A percentile compares a stretch with the other conserved stretches of the same genome.
These are phyloP conservation scores for Astreopora myriophthalma DNA, from an alignment of 64 coral and sea anemone species.

Conservation along the genomic window DNA sequence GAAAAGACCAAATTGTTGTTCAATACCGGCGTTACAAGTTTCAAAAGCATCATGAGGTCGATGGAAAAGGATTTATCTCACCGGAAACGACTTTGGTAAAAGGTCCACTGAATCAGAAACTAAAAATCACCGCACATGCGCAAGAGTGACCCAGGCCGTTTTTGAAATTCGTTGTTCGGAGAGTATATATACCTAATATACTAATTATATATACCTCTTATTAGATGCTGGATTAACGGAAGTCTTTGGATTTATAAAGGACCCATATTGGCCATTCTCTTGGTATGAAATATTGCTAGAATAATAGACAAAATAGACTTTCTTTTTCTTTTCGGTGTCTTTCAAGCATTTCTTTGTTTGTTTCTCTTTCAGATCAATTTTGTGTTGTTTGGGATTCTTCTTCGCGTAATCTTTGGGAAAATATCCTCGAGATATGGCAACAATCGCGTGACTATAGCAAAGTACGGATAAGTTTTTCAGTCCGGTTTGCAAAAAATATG, in stretches of 20 bases:
- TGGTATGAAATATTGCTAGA: background rate
- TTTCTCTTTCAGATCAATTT: background rate
- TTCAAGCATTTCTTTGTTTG: background rate
- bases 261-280: background rate
- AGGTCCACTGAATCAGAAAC: too few species aligned
- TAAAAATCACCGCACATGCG: too few species aligned
- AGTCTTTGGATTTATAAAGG: background rate
- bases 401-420: constrained; percentile 42
- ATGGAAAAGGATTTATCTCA: too few species aligned
- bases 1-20: too few species aligned
- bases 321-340: background rate
- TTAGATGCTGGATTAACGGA: constrained; percentile 8
- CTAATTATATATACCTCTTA: background rate
- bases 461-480: background rate
- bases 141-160: too few species aligned
- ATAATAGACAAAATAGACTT: background rate
- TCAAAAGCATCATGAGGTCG: too few species aligned
- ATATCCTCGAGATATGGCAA: background rate
- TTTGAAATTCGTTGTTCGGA: background rate
- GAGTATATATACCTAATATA: background rate
- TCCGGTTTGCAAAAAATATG: too few species aligned
- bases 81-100: too few species aligned
- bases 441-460: background rate
- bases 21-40: too few species aligned
- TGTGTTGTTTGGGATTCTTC: constrained; percentile 13